Evolutionary conservation across 2,888 invertebrate species (phyloP).

Genomic region (Caenorhabditis afra): DNA sequence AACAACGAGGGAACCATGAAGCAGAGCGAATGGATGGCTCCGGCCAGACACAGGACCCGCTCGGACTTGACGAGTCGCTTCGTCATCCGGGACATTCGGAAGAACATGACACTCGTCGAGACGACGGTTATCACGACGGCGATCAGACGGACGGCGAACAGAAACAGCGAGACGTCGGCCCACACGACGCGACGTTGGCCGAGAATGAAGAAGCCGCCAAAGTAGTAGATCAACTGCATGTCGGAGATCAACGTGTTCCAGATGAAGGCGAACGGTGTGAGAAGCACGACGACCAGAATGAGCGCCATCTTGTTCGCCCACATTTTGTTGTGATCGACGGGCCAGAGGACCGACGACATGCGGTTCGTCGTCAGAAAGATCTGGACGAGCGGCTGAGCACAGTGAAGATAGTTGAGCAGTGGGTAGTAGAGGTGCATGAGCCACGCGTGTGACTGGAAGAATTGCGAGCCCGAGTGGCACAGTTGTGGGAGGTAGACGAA

Average conservation of each 20-base stretch:
- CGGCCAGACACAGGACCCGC: constrained; percentile 37
- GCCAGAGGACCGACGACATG: constrained; percentile 37
- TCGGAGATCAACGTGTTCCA: constrained; percentile 49
- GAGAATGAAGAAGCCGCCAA: constrained; percentile 49
- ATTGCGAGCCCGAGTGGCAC: constrained; percentile 14
- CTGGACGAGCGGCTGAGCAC: constrained; percentile 43
- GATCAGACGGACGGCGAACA: constrained; percentile 11
- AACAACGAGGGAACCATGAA: constrained; percentile 44
- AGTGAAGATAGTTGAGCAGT: constrained; percentile 39
- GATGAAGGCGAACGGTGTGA: constrained; percentile 37
- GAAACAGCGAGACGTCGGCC: constrained; percentile 39
- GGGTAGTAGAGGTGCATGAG: constrained; percentile 50
- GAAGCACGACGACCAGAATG: constrained; percentile 3
- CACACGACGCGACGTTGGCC: constrained; percentile 14
- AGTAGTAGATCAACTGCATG: constrained; percentile 21
- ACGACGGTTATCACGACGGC: constrained; percentile 32
- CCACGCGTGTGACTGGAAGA: constrained; percentile 11
- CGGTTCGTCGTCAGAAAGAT: constrained; percentile 44
- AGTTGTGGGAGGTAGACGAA: constrained; percentile 48
- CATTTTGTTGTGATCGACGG: constrained; percentile 25
- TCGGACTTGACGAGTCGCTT: constrained; percentile 36
- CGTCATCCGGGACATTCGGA: constrained; percentile 42
- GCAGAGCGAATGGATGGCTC: constrained; percentile 26
- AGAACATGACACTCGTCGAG: constrained; percentile 38
- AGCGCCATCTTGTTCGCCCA: constrained; percentile 3